Base-by-base conservation (phyloP, 2,797 vertebrate genomes). In the Tenualosa thibaudeaui region DNA sequence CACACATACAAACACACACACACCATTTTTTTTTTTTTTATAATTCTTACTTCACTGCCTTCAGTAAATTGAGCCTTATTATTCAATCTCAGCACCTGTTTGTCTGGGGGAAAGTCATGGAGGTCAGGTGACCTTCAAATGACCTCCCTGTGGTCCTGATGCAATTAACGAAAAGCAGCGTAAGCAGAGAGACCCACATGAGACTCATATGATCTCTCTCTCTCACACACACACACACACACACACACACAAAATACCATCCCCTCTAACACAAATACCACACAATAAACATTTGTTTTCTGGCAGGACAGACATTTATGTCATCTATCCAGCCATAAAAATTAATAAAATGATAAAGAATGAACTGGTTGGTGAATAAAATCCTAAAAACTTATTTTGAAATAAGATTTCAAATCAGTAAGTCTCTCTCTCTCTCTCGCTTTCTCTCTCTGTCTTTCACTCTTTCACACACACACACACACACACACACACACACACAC, bases 171-270 rank as follows among this genome's bases (percentile, higher is more conserved):
- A 15, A 0, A 15, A 43, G 15, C 68, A 17, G 1, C 12, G 68
- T 43, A 13, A 75, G 65, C 65, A 71, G 9, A 2, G 0, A 17
- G n/a, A 24, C 9, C 60, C n/a, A 31, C 60, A 10, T 65, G 24
- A 65, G n/a, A 65, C 60, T 65, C 24, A 7, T 65, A 3, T 65
- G 60, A 65, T 65, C 24, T 26, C n/a, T 15, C 26, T 37, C 24
- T 15, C 62, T 37, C 65, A 71, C 65, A 71, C 26, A 71, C 65
- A 71, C 65, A 71, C 65, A 71, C 65, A 71, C 65, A 71, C 65
- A 13, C 26, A 37, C 62, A 65, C 62, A 65, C 62, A 46, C 43
- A 2, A 5, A 46, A 46, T 31, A 10, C 8, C 62, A 31, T 9
- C 15, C 65, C 31, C 2, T 37, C 24, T 8, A 37, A 26, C 37